Conservation (phyloP, 2,797 vertebrate genomes). For the Hoplostethus atlanticus region DNA sequence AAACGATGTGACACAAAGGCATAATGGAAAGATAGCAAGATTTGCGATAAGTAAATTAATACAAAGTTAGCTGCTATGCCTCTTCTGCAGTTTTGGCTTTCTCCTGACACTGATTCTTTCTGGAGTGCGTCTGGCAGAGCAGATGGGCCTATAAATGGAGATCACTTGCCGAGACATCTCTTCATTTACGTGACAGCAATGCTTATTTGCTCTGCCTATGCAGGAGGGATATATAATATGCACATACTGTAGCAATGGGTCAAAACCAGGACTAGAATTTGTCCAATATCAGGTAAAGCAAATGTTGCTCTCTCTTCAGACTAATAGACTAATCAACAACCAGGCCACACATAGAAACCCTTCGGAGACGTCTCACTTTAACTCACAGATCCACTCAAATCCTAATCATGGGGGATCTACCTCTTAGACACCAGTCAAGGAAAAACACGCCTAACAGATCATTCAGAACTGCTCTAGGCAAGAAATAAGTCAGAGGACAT, state of each 20-base stretch:
- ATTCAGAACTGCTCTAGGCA: slow-evolving; percentile 45
- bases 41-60: slow-evolving; percentile 61
- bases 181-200: slow-evolving; percentile 78
- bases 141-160: slow-evolving; percentile 83
- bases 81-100: slow-evolving; percentile 53
- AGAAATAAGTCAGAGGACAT: slow-evolving; percentile 54
- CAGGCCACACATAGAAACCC: slow-evolving; percentile 43
- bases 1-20: slow-evolving; percentile 44
- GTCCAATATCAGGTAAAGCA: slow-evolving; percentile 35
- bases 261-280: slow-evolving; percentile 48
- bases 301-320: slow-evolving; percentile 39
- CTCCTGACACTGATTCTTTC: slow-evolving; percentile 69
- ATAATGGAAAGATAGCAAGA: slow-evolving; percentile 35
- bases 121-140: slow-evolving; percentile 70
- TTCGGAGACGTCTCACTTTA: slow-evolving; percentile 24
- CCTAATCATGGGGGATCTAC: slow-evolving; percentile 24
- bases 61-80: slow-evolving; percentile 55
- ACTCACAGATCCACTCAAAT: slow-evolving; percentile 41
- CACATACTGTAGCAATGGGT: slow-evolving; percentile 45
- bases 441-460: slow-evolving; percentile 47
- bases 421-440: slow-evolving; percentile 40
- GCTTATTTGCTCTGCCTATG: slow-evolving; percentile 64
- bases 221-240: slow-evolving; percentile 50
- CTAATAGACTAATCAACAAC: slow-evolving; percentile 61
- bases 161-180: slow-evolving; percentile 80